These are phyloP conservation scores for Bucorvus abyssinicus DNA, from an alignment of 2,797 vertebrate species.

Conservation along the genomic window DNA sequence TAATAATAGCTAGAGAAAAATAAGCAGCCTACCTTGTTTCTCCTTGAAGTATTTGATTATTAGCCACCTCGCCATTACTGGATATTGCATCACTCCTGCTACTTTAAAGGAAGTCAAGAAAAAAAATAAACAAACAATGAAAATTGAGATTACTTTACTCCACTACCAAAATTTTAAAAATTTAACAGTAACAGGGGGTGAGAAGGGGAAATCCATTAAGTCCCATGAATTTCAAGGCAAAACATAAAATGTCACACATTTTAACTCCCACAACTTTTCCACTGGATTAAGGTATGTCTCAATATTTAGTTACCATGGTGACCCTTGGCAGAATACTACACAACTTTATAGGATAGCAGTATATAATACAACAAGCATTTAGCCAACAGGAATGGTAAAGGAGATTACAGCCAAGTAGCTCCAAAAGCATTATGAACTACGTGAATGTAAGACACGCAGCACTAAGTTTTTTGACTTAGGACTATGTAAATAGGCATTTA, in stretches of 20 bases:
- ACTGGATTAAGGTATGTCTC: not conserved
- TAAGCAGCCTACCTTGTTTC: constrained; percentile 72
- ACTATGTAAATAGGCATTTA: not conserved
- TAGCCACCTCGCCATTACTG: constrained; percentile 68
- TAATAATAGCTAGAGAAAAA: not conserved
- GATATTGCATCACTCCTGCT: constrained; percentile 73
- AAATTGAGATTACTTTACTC: not conserved
- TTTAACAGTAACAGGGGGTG: not conserved
- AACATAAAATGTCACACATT: not conserved
- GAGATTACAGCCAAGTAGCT: not conserved
- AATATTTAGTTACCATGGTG: not conserved
- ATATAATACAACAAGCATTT: not conserved
- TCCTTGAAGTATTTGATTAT: constrained; percentile 68
- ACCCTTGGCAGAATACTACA: not conserved
- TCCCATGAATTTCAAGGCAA: not conserved
- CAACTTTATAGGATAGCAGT: not conserved
- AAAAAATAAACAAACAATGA: not conserved
- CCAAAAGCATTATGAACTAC: not conserved
- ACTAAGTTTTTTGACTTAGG: not conserved
- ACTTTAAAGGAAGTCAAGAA: constrained; percentile 42
- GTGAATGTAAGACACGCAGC: not conserved
- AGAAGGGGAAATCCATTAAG: not conserved
- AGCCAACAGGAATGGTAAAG: not conserved
- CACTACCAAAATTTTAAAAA: not conserved
- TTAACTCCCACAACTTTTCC: not conserved